A percentile compares a stretch with the other conserved stretches of the same genome.
phyloP scores from a whole-genome alignment of 2,797 vertebrate genomes.

The Podarcis lilfordi region DNA sequence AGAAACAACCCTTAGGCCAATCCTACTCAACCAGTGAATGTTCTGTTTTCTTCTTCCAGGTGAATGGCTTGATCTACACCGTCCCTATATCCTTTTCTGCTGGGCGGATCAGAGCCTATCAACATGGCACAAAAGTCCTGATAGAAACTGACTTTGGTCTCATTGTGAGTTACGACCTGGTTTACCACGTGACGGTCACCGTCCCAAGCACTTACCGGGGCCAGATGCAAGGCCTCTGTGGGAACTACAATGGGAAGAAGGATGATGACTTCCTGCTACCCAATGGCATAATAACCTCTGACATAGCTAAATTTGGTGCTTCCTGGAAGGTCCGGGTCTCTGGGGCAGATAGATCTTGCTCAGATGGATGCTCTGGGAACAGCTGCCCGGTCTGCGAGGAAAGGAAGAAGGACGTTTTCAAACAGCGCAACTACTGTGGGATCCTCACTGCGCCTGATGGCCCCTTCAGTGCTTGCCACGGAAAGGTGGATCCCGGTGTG shows the following conservation, averaged over 20 bases:
- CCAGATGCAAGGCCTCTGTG: constrained; percentile 41
- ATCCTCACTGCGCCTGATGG: constrained; percentile 12
- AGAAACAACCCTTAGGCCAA: no score
- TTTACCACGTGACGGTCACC: constrained; percentile 35
- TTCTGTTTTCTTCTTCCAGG: constrained; percentile 16
- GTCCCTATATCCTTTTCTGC: constrained; percentile 41
- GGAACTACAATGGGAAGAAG: constrained; percentile 27
- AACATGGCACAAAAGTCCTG: constrained; percentile 41
- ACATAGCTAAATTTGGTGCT: constrained; percentile 31
- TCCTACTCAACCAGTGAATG: not conserved
- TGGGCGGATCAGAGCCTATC: constrained; percentile 34
- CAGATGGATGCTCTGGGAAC: constrained; percentile 51
- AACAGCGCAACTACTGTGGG: constrained; percentile 12
- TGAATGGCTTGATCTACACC: constrained; percentile 25
- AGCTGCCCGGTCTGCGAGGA: constrained; percentile 13
- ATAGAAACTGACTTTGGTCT: constrained; percentile 44
- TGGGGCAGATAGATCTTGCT: not conserved
- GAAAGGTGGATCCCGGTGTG: constrained; percentile 56
- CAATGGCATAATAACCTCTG: not conserved
- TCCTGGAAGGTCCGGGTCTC: constrained; percentile 36
- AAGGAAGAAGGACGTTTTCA: constrained; percentile 5
- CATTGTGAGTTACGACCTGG: constrained; percentile 45
- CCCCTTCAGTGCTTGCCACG: constrained; percentile 52
- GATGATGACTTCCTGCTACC: constrained; percentile 32
- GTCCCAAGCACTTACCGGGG: constrained; percentile 44